phyloP scores from a whole-genome alignment of 2,113 vertebrate species.

The Anoura caudifer region DNA sequence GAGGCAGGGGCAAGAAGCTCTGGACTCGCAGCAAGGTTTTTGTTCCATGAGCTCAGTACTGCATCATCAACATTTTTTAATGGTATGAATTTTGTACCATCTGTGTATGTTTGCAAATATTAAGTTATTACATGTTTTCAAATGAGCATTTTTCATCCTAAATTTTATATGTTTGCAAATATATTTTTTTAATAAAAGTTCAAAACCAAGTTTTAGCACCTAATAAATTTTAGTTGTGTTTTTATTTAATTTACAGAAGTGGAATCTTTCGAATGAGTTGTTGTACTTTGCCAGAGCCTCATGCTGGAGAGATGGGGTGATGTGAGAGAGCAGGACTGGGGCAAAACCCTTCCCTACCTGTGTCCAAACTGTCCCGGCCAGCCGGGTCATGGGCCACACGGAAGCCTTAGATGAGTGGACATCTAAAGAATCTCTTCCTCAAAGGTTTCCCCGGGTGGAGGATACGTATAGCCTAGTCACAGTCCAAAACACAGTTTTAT shows the following conservation, averaged over 20 bases:
- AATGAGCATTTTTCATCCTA: conserved; percentile 86
- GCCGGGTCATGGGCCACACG: background rate
- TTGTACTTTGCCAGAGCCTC: background rate
- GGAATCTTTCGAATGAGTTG: background rate
- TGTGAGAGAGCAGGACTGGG: background rate
- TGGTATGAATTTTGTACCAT: conserved; percentile 84
- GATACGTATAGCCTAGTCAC: background rate
- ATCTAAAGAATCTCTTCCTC: background rate
- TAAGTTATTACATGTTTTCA: conserved; percentile 88
- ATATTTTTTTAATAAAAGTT: conserved; percentile 91
- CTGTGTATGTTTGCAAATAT: conserved; percentile 85
- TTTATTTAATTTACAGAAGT: conserved; percentile 61
- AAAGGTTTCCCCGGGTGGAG: background rate
- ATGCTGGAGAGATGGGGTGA: background rate
- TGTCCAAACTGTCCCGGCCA: background rate
- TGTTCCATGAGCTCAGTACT: conserved; percentile 72
- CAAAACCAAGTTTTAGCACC: conserved; percentile 84
- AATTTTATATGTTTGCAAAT: conserved; percentile 89
- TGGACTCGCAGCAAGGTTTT: conserved; percentile 54
- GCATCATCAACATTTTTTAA: conserved; percentile 81
- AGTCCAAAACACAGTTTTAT: background rate
- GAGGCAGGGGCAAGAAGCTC: conserved; percentile 43
- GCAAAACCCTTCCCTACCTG: background rate
- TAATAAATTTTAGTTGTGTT: conserved; percentile 71
- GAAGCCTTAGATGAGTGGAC: background rate